Conservation (phyloP, 2,113 vertebrate genomes). For the Cochlearius cochlearius region DNA sequence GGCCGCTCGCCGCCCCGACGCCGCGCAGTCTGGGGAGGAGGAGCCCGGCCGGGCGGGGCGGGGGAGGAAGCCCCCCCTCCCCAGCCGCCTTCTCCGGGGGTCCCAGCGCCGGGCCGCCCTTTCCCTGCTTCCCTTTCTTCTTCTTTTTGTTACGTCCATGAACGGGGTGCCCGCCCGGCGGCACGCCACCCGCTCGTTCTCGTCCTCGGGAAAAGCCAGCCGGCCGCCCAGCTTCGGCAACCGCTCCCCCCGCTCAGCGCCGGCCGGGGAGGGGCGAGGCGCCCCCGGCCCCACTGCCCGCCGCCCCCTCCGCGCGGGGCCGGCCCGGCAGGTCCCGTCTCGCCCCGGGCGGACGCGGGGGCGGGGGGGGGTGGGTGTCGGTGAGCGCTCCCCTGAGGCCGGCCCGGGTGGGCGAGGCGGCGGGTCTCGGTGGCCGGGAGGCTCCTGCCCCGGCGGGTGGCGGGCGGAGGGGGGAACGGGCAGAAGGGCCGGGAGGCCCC, state of each 20-base stretch:
- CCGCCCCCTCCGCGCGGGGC: background rate
- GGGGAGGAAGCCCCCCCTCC: constrained; percentile 16
- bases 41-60: constrained; percentile 40
- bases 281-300: too few relatives aligned
- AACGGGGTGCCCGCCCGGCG: constrained; percentile 72
- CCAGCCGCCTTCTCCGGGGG: constrained; percentile 49
- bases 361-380: background rate
- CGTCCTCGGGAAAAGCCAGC: constrained; percentile 26
- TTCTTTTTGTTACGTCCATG: constrained; percentile 44
- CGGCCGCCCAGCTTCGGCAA: background rate
- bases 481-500: background rate
- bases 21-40: constrained; percentile 82
- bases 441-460: background rate
- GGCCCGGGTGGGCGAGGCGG: background rate
- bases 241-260: background rate
- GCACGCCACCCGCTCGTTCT: constrained; percentile 64
- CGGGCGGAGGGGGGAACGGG: background rate
- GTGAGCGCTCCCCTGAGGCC: background rate
- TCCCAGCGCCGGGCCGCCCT: background rate
- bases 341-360: too few relatives aligned
- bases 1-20: constrained; percentile 76
- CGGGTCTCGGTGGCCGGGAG: background rate
- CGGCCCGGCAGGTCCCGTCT: background rate
- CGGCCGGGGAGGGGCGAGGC: background rate
- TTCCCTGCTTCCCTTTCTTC: background rate